Base-by-base conservation (phyloP, 2,888 invertebrate genomes). In the Cecidostiba fungosa region DNA sequence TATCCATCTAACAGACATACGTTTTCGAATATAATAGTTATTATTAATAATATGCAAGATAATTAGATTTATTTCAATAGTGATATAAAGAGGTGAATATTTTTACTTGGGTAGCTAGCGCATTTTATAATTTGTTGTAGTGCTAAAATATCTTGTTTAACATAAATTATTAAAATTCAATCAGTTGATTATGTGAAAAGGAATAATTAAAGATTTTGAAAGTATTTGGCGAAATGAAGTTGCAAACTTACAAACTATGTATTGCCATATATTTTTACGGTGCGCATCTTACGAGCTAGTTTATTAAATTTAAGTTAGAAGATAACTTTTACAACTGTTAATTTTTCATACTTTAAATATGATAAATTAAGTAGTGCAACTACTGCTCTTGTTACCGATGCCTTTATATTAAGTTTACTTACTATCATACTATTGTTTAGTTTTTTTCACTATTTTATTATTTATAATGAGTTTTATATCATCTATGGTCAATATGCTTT, bases 101-200 rank as follows among this genome's bases (percentile, higher is more conserved):
- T 85, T 79, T 83, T n/a, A 83, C 43, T 59, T 76, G 54, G 59
- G 79, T 78, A 86, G 83, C 29, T 86, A 78, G 59, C 62, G n/a
- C n/a, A n/a, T 85, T 39, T 77, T 43, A 73, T 14, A 66, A 43
- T 77, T 77, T 23, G 39, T 72, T 23, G 14, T 19, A 79, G 39
- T 74, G 54, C 19, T 79, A 29, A 50, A 16, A 77, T 59, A 19
- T 39, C 26, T 84, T 80, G 29, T 50, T 72, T 32, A 73, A 14
- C 23, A 43, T 70, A 50, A 47, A 47, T 77, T 50, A 70, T 50
- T 39, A 39, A 47, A 70, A 43, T 66, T 50, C 19, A 26, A 59
- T 73, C 26, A 19, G 19, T 78, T 73, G 19, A 23, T 66, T 32
- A 76, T 66, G 26, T 76, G 16, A 32, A 50, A 72, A 26, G 3